phyloP scores from a whole-genome alignment of 2,113 vertebrate species.

The Nicator chloris region DNA sequence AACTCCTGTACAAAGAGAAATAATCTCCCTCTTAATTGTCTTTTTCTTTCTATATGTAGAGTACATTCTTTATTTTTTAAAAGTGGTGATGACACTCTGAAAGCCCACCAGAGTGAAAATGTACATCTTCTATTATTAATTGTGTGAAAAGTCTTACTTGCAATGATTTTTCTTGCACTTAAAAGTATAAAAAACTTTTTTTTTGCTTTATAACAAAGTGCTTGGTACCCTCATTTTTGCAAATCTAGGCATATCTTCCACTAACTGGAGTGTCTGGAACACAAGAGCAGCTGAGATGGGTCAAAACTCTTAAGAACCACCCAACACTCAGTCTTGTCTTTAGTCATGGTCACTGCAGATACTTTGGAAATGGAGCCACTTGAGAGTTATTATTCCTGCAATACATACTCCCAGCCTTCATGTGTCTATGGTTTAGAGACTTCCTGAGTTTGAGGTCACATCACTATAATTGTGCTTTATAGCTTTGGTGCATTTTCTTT shows the following conservation, averaged over 20 bases:
- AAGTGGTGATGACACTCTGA: not conserved
- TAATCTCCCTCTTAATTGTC: conserved; percentile 16
- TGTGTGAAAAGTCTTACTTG: not conserved
- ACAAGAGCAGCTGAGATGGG: not conserved
- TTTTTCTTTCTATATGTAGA: not conserved
- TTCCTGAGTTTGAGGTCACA: not conserved
- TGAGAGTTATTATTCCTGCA: not conserved
- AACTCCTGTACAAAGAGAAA: conserved; percentile 49
- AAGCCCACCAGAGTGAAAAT: not conserved
- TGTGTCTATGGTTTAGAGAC: not conserved
- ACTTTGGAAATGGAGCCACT: not conserved
- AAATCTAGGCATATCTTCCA: not conserved
- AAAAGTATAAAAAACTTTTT: not conserved
- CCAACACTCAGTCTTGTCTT: not conserved
- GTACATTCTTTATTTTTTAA: conserved; percentile 9
- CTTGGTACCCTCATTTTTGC: not conserved
- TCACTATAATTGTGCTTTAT: not conserved
- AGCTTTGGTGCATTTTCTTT: not conserved
- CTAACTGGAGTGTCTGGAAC: not conserved
- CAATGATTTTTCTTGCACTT: not conserved
- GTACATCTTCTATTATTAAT: not conserved
- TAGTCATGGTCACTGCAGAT: not conserved
- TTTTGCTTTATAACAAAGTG: not conserved
- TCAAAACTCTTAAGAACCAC: not conserved
- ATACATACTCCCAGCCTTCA: not conserved